Base-by-base conservation (phyloP, 2,113 vertebrate genomes). In the Gopherus flavomarginatus region DNA sequence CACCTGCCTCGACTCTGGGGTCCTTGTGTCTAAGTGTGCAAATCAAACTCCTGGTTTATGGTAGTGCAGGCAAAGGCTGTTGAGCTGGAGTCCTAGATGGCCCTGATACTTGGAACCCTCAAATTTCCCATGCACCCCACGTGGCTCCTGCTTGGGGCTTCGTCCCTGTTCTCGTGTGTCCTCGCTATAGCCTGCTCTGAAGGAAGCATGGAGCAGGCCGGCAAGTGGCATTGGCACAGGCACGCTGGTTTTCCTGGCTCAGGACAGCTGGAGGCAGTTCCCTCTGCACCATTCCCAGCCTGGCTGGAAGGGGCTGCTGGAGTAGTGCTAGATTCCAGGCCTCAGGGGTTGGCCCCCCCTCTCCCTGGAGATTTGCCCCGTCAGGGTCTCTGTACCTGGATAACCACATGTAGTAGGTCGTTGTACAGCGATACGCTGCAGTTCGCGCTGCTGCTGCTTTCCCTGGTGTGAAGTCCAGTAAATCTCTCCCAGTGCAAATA, bases 91-190 rank as follows among this genome's bases (percentile, higher is more conserved):
- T 44, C 93, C 35, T 50, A 11, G 42, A 31, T 27, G 47, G 49
- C 24, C 42, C 22, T 4, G 50, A 26, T 79, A 80, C 56, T 69
- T 44, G n/a, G 57, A 4, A 3, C 22, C 0, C 35, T 16, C 57
- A 42, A 3, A 3, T 0, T 0, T 26, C 17, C 26, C 31, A 12
- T 24, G 56, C 26, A 44, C 16, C 13, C 50, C 44, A 19, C 11
- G 19, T 17, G 27, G 80, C 54, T 65, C 69, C 49, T 1, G 26
- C 5, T 42, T 5, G 24, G 69, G 62, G 22, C 57, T n/a, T 3
- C 1, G 42, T 44, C 42, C 24, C 0, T 84, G 8, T 8, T 17
- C 8, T 11, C 1, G 22, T 31, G 4, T 31, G 47, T 14, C 72
- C 78, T 92, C 38, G 13, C 49, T 54, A 38, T 38, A 50, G 10